Conservation (phyloP, 2,888 invertebrate genomes). For the Ichneumoninae sp. region DNA sequence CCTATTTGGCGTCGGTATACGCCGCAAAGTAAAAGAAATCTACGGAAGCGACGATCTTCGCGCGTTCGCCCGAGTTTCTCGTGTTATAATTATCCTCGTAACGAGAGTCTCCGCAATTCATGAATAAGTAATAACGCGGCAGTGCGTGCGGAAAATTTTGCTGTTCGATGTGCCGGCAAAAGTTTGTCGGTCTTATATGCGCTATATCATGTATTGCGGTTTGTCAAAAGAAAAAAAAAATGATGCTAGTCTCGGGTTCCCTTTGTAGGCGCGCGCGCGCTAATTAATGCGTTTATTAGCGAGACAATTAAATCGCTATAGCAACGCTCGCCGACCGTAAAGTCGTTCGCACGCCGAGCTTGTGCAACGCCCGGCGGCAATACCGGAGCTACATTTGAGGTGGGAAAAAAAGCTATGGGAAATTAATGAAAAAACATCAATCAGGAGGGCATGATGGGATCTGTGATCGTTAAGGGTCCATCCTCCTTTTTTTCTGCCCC, state of each 20-base stretch:
- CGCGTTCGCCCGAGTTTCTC: slow-evolving; percentile 57
- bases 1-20: slow-evolving; percentile 19
- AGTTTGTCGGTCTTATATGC: slow-evolving; percentile 18
- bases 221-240: slow-evolving; percentile 54
- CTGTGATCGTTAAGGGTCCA: slow-evolving; percentile 64
- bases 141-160: slow-evolving; percentile 30
- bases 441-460: slow-evolving; percentile 68
- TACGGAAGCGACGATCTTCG: slow-evolving; percentile 36
- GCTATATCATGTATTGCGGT: slow-evolving; percentile 19
- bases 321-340: slow-evolving; percentile 41
- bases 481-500: slow-evolving; percentile 27
- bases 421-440: slow-evolving; percentile 73
- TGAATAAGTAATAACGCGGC: slow-evolving; percentile 45
- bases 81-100: slow-evolving; percentile 39
- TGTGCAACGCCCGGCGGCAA: slow-evolving; percentile 59
- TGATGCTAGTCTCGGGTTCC: slow-evolving; percentile 57
- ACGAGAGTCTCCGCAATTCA: slow-evolving; percentile 31
- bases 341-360: slow-evolving; percentile 66
- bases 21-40: slow-evolving; percentile 13
- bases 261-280: slow-evolving; percentile 63
- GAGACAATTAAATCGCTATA: slow-evolving; percentile 71
- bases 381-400: slow-evolving; percentile 30
- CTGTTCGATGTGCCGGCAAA: slow-evolving; percentile 48
- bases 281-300: slow-evolving; percentile 70
- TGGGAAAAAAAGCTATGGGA: slow-evolving; percentile 66